phyloP scores from a whole-genome alignment of 2,888 invertebrate species.

The Dasypolia templi region DNA sequence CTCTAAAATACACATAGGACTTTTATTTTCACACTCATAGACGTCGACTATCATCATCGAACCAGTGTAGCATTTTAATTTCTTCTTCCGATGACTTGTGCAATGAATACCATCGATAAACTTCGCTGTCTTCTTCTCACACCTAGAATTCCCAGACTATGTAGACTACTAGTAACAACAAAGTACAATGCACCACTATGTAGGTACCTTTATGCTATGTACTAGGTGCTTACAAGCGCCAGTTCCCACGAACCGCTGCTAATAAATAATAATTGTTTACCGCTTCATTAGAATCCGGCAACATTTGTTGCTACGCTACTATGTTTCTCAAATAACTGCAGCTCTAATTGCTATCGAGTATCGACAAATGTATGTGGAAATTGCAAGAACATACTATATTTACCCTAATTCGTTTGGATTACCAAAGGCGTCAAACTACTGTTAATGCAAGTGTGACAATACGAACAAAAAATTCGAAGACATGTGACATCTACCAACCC shows the following conservation, averaged over 20 bases:
- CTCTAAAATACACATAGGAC: neutral
- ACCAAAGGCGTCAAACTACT: neutral
- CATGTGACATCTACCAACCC: too few relatives aligned
- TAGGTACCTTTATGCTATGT: neutral
- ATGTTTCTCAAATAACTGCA: constrained; percentile 42
- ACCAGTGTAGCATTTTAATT: too few relatives aligned
- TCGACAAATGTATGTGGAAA: constrained; percentile 19
- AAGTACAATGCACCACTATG: constrained; percentile 36
- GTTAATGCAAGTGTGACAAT: neutral
- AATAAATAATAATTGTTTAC: constrained; percentile 59
- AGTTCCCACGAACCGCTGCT: constrained; percentile 51
- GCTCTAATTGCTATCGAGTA: constrained; percentile 39
- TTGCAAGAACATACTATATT: neutral
- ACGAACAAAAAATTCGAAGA: too few relatives aligned
- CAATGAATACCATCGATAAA: neutral
- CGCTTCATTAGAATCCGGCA: constrained; percentile 55
- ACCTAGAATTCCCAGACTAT: constrained; percentile 10
- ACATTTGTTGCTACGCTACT: constrained; percentile 36
- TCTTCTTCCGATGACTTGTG: neutral
- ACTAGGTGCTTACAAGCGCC: constrained; percentile 1
- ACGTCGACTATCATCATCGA: neutral
- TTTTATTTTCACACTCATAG: neutral
- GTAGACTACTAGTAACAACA: constrained; percentile 11
- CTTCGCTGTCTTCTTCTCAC: neutral
- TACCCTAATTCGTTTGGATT: neutral